A percentile compares a stretch with the other conserved stretches of the same genome.
These are phyloP conservation scores for Protonibea diacanthus DNA, from an alignment of 2,797 vertebrate species.

Conservation along the genomic window DNA sequence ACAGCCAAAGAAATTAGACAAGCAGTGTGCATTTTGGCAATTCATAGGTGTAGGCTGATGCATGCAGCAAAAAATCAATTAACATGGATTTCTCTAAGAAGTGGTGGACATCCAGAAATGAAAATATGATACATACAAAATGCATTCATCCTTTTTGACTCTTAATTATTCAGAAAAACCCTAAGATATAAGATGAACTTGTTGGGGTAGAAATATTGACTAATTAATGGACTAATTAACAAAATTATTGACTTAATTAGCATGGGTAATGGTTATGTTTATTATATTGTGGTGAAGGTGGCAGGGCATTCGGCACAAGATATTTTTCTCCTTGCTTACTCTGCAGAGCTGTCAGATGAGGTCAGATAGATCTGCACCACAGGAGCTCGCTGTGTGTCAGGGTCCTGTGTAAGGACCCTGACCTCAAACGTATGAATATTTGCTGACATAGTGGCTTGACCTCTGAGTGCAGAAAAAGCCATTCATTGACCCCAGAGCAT, in stretches of 20 bases:
- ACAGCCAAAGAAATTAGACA: background rate
- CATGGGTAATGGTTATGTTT: conserved; percentile 29
- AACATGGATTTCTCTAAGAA: too few relatives aligned
- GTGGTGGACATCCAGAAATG: too few relatives aligned
- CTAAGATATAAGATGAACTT: conserved; percentile 13
- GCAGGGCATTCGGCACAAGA: conserved; percentile 14
- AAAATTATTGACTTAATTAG: conserved; percentile 27
- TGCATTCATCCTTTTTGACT: background rate
- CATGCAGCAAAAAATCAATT: background rate
- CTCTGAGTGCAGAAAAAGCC: background rate
- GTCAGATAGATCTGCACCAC: conserved; percentile 8
- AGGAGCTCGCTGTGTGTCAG: background rate
- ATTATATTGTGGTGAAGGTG: conserved; percentile 18
- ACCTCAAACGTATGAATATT: background rate
- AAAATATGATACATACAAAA: background rate
- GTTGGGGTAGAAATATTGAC: conserved; percentile 4
- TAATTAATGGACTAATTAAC: conserved; percentile 25
- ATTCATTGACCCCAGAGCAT: background rate
- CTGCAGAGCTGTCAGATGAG: background rate
- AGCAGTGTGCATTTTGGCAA: background rate
- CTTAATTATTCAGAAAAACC: background rate
- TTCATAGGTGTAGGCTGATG: too few relatives aligned
- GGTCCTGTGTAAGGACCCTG: background rate
- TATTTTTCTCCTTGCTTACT: background rate
- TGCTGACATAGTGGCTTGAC: conserved; percentile 5